Evolutionary conservation across 2,113 vertebrate genomes (phyloP), one percentile per base, ranked within the genome.

Genomic region (Propithecus coquereli): DNA sequence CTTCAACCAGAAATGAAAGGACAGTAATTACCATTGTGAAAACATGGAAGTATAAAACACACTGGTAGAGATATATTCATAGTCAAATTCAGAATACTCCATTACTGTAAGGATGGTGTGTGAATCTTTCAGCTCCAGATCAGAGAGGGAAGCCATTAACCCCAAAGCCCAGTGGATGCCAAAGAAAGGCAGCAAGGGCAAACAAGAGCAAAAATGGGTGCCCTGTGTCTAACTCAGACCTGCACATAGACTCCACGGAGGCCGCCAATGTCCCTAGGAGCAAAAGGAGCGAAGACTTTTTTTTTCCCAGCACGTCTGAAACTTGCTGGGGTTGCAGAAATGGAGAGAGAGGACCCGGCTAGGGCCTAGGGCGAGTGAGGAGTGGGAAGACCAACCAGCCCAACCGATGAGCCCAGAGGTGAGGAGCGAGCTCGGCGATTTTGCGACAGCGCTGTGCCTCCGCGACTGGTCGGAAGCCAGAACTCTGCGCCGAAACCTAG

Each of bases 101-200:
- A 57, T 57, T 22, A 57, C 54, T 57, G 20, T 25, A 61, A 61
- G 11, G 59, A 27, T 61, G 59, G 59, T 61, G 59, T 27, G 59
- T 61, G 22, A 61, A 61, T 61, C 22, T 61, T 25, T 61, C 59
- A 61, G 27, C 52, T 18, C 52, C 45, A 43, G 57, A 45, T 80
- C 14, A 87, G 80, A 87, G 32, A 85, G 20, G 11, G n/a, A 93
- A 70, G 81, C 27, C 14, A 30, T 34, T 70, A 73, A 14, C 27
- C 17, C 32, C n/a, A n/a, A 90, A 81, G 23, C 59, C 50, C 65
- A 70, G 13, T 37, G 50, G 27, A 7, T 79, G 27, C 30, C 73
- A 94, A 61, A 59, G 70, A 94, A 76, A 89, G 32, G 32, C 20
- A 90, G 25, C 25, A 20, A 82, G 59, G 86, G 45, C 90, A 91